Conservation (phyloP, 2,113 vertebrate species). For the Perca schrenkii region DNA sequence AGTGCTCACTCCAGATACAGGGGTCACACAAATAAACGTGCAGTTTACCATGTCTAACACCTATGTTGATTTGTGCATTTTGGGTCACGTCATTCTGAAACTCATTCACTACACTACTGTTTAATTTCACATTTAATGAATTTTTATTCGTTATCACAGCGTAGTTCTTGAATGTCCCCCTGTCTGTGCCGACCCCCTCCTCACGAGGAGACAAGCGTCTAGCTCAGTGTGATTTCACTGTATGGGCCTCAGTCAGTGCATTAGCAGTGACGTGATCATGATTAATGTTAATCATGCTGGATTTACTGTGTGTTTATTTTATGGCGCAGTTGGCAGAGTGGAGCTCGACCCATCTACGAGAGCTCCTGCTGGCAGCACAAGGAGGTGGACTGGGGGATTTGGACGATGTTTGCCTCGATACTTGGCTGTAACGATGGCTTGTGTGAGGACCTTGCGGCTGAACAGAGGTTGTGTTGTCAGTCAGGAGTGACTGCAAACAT, state of each 20-base stretch:
- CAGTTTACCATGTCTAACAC: conserved; percentile 63
- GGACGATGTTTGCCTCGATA: conserved; percentile 69
- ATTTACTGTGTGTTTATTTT: conserved; percentile 85
- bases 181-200: conserved; percentile 26
- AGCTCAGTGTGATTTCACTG: conserved; percentile 65
- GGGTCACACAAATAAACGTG: conserved; percentile 61
- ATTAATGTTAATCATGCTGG: conserved; percentile 81
- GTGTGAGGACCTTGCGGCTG: conserved; percentile 42
- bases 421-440: conserved; percentile 44
- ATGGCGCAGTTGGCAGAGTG: conserved; percentile 73
- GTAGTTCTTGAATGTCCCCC: conserved; percentile 16
- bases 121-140: conserved; percentile 35
- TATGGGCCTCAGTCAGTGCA: conserved; percentile 63
- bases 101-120: conserved; percentile 15
- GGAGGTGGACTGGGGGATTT: conserved; percentile 63
- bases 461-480: conserved; percentile 74
- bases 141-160: conserved; percentile 38
- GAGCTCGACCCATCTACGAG: conserved; percentile 50
- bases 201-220: conserved; percentile 38
- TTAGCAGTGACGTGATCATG: conserved; percentile 78
- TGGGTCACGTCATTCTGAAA: conserved; percentile 28
- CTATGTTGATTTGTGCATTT: conserved; percentile 49
- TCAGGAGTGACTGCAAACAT: conserved; percentile 65
- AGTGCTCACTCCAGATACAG: conserved; percentile 53
- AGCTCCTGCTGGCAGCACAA: conserved; percentile 68